A percentile compares a stretch with the other conserved stretches of the same genome.
phyloP scores from a whole-genome alignment of 2,113 vertebrate genomes.

The Typhlomys cinereus region DNA sequence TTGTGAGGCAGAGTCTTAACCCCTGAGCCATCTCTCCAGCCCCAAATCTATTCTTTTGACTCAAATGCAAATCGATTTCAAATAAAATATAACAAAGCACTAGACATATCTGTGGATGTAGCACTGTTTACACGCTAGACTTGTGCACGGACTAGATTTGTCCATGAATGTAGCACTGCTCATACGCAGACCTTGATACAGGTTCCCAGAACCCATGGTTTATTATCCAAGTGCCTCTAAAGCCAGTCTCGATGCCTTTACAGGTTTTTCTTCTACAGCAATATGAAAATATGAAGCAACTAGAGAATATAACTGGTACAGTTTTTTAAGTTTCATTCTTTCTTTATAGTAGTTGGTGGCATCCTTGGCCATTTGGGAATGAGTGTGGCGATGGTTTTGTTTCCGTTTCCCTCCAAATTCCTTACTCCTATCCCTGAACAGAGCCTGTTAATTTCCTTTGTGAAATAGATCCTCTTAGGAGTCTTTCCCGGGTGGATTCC shows the following conservation, averaged over 20 bases:
- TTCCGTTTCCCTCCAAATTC: background rate
- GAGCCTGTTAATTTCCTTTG: background rate
- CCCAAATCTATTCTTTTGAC: conserved; percentile 11
- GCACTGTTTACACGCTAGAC: too few relatives aligned
- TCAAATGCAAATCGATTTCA: conserved; percentile 24
- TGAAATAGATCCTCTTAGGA: background rate
- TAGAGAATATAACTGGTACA: background rate
- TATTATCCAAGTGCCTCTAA: too few relatives aligned
- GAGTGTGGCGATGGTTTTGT: background rate
- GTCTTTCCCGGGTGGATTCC: background rate
- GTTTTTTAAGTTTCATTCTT: background rate
- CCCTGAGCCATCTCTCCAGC: too few relatives aligned
- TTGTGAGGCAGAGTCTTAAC: too few relatives aligned
- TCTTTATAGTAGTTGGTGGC: background rate
- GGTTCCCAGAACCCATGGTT: too few relatives aligned
- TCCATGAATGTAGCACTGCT: too few relatives aligned
- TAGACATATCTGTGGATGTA: too few relatives aligned
- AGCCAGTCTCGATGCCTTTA: too few relatives aligned
- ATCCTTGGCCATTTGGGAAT: background rate
- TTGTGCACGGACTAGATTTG: too few relatives aligned
- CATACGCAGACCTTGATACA: too few relatives aligned
- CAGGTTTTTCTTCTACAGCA: too few relatives aligned
- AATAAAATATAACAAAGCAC: background rate
- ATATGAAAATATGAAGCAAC: background rate
- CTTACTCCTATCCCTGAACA: background rate